Conservation (phyloP, 2,888 invertebrate genomes). For the Apamea crenata region DNA sequence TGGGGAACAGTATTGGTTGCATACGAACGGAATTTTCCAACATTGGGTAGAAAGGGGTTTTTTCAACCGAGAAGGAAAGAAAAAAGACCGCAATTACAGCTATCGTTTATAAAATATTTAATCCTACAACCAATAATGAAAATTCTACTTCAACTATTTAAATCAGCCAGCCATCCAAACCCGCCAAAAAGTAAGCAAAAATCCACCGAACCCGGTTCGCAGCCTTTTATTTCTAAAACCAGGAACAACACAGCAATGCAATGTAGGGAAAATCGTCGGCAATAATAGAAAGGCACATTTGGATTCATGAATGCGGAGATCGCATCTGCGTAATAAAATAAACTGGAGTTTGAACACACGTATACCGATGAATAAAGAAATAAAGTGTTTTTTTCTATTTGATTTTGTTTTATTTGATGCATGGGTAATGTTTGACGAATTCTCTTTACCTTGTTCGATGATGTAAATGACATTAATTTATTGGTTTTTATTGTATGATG, state of each 20-base stretch:
- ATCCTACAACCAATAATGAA: not conserved
- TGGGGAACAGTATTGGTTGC: not conserved
- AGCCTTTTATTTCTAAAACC: slow-evolving; percentile 56
- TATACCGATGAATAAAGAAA: slow-evolving; percentile 64
- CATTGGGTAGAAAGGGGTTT: not conserved
- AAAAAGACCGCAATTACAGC: not conserved
- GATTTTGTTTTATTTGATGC: slow-evolving; percentile 46
- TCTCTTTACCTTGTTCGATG: slow-evolving; percentile 8
- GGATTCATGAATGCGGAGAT: slow-evolving; percentile 78
- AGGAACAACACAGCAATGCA: slow-evolving; percentile 54
- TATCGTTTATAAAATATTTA: not conserved
- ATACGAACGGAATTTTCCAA: not conserved
- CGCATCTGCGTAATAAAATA: slow-evolving; percentile 70
- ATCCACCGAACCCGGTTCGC: slow-evolving; percentile 15
- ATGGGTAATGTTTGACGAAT: slow-evolving; percentile 5
- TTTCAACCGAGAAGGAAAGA: not conserved
- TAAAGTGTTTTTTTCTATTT: too few species aligned
- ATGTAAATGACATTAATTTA: not conserved
- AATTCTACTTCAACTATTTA: slow-evolving; percentile 32
- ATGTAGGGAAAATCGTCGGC: slow-evolving; percentile 65
- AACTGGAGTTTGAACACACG: slow-evolving; percentile 55
- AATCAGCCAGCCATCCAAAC: slow-evolving; percentile 31
- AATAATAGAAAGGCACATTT: slow-evolving; percentile 77
- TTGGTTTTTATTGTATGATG: not conserved
- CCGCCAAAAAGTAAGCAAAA: slow-evolving; percentile 33